Conservation (phyloP, 53 echinoderm and acorn worm species). For the Henricia sp. region DNA sequence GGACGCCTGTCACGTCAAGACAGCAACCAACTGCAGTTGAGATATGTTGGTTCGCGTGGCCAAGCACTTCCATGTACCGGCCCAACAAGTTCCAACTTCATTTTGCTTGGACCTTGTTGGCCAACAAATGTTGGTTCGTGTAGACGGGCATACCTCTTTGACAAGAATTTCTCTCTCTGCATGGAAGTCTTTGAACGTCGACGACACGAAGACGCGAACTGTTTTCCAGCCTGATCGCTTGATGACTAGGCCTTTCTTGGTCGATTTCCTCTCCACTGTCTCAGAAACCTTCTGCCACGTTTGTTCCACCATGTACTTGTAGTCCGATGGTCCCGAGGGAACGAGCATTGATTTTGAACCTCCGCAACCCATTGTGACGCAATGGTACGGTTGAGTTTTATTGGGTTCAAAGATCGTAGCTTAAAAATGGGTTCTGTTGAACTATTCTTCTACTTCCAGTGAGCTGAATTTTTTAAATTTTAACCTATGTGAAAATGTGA, state of each 20-base stretch:
- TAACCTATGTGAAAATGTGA: too few species aligned
- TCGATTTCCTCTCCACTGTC: slow-evolving; percentile 60
- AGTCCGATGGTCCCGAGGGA: slow-evolving; percentile 86
- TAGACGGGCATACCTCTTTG: slow-evolving; percentile 78
- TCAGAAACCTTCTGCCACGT: slow-evolving; percentile 81
- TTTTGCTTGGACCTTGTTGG: too few species aligned
- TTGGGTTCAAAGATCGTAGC: too few species aligned
- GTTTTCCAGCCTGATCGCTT: slow-evolving; percentile 95
- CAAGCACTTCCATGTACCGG: neutral
- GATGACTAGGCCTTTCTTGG: slow-evolving; percentile 70
- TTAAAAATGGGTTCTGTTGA: too few species aligned
- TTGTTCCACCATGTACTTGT: slow-evolving; percentile 88
- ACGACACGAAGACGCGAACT: slow-evolving; percentile 91
- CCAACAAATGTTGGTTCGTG: too few species aligned
- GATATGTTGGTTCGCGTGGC: neutral
- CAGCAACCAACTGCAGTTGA: too few species aligned
- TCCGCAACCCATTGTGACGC: slow-evolving; percentile 74
- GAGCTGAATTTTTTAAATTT: too few species aligned
- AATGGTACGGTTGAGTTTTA: too few species aligned
- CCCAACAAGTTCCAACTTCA: too few species aligned
- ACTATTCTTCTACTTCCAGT: too few species aligned
- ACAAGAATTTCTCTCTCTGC: slow-evolving; percentile 94
- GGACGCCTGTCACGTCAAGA: neutral
- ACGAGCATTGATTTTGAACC: slow-evolving; percentile 82
- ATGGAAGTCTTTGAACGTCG: slow-evolving; percentile 92